These are phyloP conservation scores for Tragelaphus imberbis DNA, from an alignment of 2,113 vertebrate species.

Conservation along the genomic window DNA sequence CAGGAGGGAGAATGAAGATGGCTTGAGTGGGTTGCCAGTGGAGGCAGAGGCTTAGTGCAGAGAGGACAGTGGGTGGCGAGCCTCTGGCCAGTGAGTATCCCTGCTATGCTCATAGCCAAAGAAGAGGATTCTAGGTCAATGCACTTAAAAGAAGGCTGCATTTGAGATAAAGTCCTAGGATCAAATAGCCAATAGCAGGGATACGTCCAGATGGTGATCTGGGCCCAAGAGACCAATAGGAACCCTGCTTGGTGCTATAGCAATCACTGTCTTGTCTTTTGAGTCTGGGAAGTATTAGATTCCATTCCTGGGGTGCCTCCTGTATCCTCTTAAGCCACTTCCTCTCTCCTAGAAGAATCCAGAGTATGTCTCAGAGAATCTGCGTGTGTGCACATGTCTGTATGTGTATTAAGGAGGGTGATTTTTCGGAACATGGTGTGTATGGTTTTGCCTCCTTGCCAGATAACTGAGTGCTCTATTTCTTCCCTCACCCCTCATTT, in stretches of 20 bases:
- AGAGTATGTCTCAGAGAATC: neutral
- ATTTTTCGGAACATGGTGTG: neutral
- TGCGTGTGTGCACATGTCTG: neutral
- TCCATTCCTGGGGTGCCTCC: neutral
- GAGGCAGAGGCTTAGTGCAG: constrained; percentile 1
- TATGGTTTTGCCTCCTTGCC: neutral
- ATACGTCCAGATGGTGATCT: neutral
- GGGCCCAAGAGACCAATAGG: neutral
- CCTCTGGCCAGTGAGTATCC: neutral
- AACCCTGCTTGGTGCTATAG: neutral
- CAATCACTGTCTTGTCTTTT: neutral
- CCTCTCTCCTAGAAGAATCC: neutral
- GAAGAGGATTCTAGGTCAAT: neutral
- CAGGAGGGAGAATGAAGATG: neutral
- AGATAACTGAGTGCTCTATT: neutral
- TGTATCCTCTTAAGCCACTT: neutral
- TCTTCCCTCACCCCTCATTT: neutral
- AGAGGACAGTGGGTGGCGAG: neutral
- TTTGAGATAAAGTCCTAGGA: neutral
- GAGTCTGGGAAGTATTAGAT: neutral
- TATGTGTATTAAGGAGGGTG: neutral
- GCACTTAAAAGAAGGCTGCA: neutral
- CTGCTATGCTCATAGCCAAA: neutral
- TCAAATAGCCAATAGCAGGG: neutral
- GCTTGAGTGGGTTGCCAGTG: neutral